Evolutionary conservation across 1,140 invertebrate genomes (phyloP), one percentile per base, ranked within the genome.

Genomic region (Apis cerana): DNA sequence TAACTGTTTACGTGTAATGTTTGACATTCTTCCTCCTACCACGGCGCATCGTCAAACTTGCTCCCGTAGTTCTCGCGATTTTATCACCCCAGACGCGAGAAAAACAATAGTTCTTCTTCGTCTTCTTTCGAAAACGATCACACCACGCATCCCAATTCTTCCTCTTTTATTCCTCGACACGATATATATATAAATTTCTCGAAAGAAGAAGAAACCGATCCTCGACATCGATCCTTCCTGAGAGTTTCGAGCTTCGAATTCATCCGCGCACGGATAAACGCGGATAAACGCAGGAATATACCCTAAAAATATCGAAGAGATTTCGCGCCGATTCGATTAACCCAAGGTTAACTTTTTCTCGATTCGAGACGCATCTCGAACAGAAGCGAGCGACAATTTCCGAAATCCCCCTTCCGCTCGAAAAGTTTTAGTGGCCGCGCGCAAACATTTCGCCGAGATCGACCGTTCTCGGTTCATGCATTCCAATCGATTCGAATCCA

Each of bases 331-430:
- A 17, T 19, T 61, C 23, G 48, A 21, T 62, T 15, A n/a, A 68
- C 23, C 21, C 19, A 62, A 48, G 52, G 13, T 12, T 52, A 74
- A 74, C 50, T 65, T 80, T 64, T 74, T 74, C 78, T 65, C 69
- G 48, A 74, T 56, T 48, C 19, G 50, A 27, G 19, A 17, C 17
- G 27, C 10, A 23, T 62, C 23, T n/a, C 11, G 52, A 1, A 17
- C 50, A 9, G 54, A 56, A 58, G 23, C 13, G 76, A 69, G 13
- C 13, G 33, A 68, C 54, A 56, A 2, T 59, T 59, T 70, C 54
- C 8, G 11, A 15, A 17, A 59, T 78, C 33, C 19, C 43, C 1
- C 56, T 80, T 56, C 59, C 78, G 69, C 23, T 74, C 11, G 27
- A 65, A 56, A 74, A 56, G 59, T 80, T 58, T 27, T n/a, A 17